Evolutionary conservation across 2,888 invertebrate species (phyloP).

Genomic region (Leptopterna dolabrata): DNA sequence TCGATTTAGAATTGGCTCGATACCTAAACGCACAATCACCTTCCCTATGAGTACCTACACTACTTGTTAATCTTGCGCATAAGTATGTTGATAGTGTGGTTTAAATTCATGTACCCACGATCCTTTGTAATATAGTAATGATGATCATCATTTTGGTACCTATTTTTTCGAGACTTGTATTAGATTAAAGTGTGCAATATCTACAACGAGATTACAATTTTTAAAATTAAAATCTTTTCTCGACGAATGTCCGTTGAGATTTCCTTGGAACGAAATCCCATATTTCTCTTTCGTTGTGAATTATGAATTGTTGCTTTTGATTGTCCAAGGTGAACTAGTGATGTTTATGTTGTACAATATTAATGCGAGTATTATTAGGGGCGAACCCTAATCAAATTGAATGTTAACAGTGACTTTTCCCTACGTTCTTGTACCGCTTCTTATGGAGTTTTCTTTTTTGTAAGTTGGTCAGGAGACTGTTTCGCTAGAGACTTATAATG

Average conservation of each 20-base stretch:
- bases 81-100: not conserved
- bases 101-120: not conserved
- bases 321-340: not conserved
- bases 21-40: not conserved
- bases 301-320: not conserved
- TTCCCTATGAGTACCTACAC: not conserved
- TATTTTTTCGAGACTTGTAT: not conserved
- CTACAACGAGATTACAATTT: not conserved
- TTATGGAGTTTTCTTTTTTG: not conserved
- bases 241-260: not conserved
- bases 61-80: not conserved
- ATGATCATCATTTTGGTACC: not conserved
- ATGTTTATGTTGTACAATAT: not conserved
- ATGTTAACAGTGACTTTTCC: not conserved
- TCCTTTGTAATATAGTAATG: not conserved
- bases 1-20: too few species aligned
- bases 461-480: not conserved
- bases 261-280: not conserved
- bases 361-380: not conserved
- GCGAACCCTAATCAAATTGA: not conserved
- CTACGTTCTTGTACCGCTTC: not conserved
- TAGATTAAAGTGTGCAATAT: not conserved
- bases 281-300: not conserved
- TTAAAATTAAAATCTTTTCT: not conserved
- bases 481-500: not conserved